Evolutionary conservation across 2,113 vertebrate genomes (phyloP), one percentile per base, ranked within the genome.

Genomic region (Collichthys lucidus): DNA sequence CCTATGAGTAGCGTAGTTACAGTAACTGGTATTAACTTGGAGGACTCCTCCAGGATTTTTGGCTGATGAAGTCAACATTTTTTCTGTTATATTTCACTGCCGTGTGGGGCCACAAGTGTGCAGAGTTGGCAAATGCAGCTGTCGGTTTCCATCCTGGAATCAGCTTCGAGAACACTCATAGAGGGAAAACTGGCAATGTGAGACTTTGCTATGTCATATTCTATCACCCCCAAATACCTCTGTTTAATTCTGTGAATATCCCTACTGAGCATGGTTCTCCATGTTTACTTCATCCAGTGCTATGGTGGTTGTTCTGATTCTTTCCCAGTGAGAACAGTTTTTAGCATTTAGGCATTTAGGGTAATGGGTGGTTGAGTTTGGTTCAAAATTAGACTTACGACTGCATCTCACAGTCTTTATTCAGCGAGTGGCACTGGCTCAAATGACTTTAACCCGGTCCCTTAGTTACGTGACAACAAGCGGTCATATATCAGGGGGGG

Each of bases 141-240:
- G 87, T 50, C 77, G 70, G 60, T 88, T 91, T 90, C 80, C 86
- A 79, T 83, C 60, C 47, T 65, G 69, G 76, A 84, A 72, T 75
- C 22, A 29, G 59, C 47, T 77, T 10, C 35, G 50, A 31, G 68
- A 77, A 78, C 55, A 68, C 73, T 59, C 68, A 80, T 65, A 61
- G 78, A 84, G 60, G 80, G 76, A 83, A 88, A 87, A 66, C 60
- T 65, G 71, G 84, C 84, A 88, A 91, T 53, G 56, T 69, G 86
- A 88, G 76, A 79, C 62, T 52, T 52, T 20, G 72, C 52, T 17
- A 69, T 79, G 84, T 86, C 65, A 55, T 67, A 85, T 24, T 49
- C 46, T 49, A 78, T 79, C 81, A 74, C 31, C 60, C 61, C 53
- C 56, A 52, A 63, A 86, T 75, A 73, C 64, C 72, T 79, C 56